Base-by-base conservation (phyloP, 2,113 vertebrate species). In the Saccopteryx leptura region DNA sequence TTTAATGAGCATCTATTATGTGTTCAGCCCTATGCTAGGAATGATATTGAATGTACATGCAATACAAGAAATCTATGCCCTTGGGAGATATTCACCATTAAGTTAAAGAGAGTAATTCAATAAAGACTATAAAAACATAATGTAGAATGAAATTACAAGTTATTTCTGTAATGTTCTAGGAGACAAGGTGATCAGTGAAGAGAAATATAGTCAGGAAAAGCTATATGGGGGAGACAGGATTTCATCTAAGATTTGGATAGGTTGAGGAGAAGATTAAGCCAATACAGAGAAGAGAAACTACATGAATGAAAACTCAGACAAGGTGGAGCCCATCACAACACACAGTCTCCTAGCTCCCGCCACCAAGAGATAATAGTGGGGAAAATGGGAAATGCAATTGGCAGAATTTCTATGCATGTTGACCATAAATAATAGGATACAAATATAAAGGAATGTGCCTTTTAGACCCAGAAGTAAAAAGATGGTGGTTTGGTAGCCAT, bases 51-150 rank as follows among this genome's bases (percentile, higher is more conserved):
- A 74, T 63, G 66, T 71, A 56, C 26, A 68, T 91, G 48, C 28
- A 54, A 61, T 72, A 81, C 0, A 81, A 87, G 7, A 93, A 87
- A 87, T 48, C 33, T 91, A 72, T 65, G 21, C 60, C 58, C 18
- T 69, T 87, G 31, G 33, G 54, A 95, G 96, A 83, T 74, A 3
- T 88, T 54, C 72, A 52, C 8, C 39, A 28, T 81, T 74, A 91
- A 48, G 18, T 7, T 54, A 52, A 39, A 96, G 60, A 95, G 28
- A 95, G 6, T 90, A 74, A 84, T 80, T 94, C 17, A 88, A 93
- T 66, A 81, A 90, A 78, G 78, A 60, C 33, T 10, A 74, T 82
- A 82, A 88, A 76, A 88, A 75, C 83, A 72, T n/a, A 82, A 54
- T 52, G 79, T 10, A 58, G 31, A 65, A 61, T 83, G 39, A 91